Evolutionary conservation across 2,113 vertebrate genomes (phyloP), one percentile per base, ranked within the genome.

Genomic region (Osmerus eperlanus): DNA sequence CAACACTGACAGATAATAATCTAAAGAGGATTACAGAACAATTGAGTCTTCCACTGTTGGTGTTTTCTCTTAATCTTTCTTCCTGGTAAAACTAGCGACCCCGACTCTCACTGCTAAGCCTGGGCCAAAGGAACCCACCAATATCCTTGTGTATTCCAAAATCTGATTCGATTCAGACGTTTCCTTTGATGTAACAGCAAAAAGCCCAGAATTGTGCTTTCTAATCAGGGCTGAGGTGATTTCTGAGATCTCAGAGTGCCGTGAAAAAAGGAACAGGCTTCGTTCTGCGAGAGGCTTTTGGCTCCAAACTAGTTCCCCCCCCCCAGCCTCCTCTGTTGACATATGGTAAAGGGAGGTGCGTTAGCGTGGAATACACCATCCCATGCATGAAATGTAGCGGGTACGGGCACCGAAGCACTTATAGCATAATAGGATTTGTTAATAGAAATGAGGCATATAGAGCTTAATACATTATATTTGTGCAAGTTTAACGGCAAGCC

Each of bases 371-470:
- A 81, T 80, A 73, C 19, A 73, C 65, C 76, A 78, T 77, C 41
- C 68, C 13, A 36, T 80, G 88, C 87, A 83, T 87, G 78, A 89
- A 90, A 87, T 86, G 82, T 81, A 83, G 76, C 69, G 1, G 60
- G 53, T 16, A 69, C 23, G 58, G 71, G 64, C 83, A 65, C 59
- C 78, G 80, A 83, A 80, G 81, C 86, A 73, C 67, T 75, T 63
- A 60, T 71, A 75, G 21, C 75, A 77, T 89, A 88, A 90, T 79
- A 78, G 77, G 78, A 86, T 89, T 83, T 87, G 82, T 75, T 86
- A 86, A 89, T 78, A 79, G 80, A 85, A 87, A 90, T 80, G 85
- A 90, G 81, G 82, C 80, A 70, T 85, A 85, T 83, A 84, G 74
- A 79, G 55, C 76, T 80, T 87, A 76, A 89, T 88, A 84, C 68